A percentile compares a stretch with the other conserved stretches of the same genome.
phyloP scores from a whole-genome alignment of 2,888 invertebrate species.

The Amphiduros pacificus region DNA sequence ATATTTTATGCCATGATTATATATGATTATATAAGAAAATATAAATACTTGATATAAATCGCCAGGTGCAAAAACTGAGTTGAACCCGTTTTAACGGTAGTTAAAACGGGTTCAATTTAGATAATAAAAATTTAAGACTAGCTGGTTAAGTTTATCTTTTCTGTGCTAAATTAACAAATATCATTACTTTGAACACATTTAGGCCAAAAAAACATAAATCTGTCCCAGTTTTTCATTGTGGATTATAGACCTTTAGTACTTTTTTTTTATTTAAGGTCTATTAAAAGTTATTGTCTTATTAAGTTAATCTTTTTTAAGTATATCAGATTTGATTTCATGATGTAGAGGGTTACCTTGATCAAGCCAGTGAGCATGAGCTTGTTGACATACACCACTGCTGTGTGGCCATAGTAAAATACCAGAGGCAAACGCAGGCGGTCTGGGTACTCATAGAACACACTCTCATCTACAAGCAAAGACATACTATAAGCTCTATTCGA shows the following conservation, averaged over 20 bases:
- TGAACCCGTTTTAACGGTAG: too few relatives aligned
- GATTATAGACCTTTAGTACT: not conserved
- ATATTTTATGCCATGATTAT: too few relatives aligned
- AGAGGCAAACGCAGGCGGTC: constrained; percentile 55
- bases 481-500: not conserved
- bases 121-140: too few relatives aligned
- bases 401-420: constrained; percentile 58
- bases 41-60: not conserved
- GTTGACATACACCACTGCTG: constrained; percentile 55
- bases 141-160: too few relatives aligned
- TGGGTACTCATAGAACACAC: constrained; percentile 49
- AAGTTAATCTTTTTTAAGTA: not conserved
- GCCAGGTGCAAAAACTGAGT: too few relatives aligned
- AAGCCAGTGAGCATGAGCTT: constrained; percentile 52
- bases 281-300: too few relatives aligned
- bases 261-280: too few relatives aligned
- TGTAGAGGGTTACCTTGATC: constrained; percentile 39
- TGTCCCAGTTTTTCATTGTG: not conserved
- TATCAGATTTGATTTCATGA: not conserved
- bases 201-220: too few relatives aligned
- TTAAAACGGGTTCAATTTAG: too few relatives aligned
- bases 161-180: too few relatives aligned
- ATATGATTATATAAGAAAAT: too few relatives aligned
- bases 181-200: too few relatives aligned
- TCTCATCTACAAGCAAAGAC: constrained; percentile 43